phyloP scores from a whole-genome alignment of 1,140 invertebrate genomes.

The Achroia grisella region DNA sequence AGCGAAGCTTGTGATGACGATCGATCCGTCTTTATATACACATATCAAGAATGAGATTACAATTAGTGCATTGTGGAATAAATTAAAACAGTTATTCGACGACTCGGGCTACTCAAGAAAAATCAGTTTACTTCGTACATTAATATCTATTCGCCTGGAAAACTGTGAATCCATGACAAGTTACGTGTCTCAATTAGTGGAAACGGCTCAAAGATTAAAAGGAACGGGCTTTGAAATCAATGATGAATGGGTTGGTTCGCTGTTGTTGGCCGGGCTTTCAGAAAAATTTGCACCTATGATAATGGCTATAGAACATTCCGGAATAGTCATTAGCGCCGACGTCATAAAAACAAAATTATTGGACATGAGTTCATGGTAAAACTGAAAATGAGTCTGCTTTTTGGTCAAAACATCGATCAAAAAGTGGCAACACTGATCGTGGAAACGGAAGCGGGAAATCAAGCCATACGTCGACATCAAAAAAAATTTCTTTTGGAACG shows the following conservation, averaged over 20 bases:
- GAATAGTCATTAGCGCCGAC: constrained; percentile 17
- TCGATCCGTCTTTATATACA: constrained; percentile 13
- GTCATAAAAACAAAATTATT: constrained; percentile 24
- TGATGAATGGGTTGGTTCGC: constrained; percentile 33
- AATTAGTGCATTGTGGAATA: constrained; percentile 29
- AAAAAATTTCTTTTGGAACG: not conserved
- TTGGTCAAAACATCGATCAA: not conserved
- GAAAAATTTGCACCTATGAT: constrained; percentile 39
- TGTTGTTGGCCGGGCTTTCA: constrained; percentile 36
- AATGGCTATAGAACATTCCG: constrained; percentile 23
- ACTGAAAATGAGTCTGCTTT: not conserved
- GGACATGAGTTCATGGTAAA: constrained; percentile 7
- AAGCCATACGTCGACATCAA: not conserved
- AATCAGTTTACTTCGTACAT: constrained; percentile 19
- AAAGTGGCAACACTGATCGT: not conserved
- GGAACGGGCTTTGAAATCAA: constrained; percentile 13
- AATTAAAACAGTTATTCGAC: constrained; percentile 25
- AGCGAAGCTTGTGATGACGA: constrained; percentile 21
- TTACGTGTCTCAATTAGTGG: constrained; percentile 15
- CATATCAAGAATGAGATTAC: constrained; percentile 24
- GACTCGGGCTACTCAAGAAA: constrained; percentile 20
- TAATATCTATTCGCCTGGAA: constrained; percentile 22
- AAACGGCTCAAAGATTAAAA: constrained; percentile 12
- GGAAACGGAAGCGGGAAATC: not conserved
- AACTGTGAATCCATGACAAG: constrained; percentile 15